These are phyloP conservation scores for Chelonus formosanus DNA, from an alignment of 2,888 invertebrate genomes.

Conservation along the genomic window DNA sequence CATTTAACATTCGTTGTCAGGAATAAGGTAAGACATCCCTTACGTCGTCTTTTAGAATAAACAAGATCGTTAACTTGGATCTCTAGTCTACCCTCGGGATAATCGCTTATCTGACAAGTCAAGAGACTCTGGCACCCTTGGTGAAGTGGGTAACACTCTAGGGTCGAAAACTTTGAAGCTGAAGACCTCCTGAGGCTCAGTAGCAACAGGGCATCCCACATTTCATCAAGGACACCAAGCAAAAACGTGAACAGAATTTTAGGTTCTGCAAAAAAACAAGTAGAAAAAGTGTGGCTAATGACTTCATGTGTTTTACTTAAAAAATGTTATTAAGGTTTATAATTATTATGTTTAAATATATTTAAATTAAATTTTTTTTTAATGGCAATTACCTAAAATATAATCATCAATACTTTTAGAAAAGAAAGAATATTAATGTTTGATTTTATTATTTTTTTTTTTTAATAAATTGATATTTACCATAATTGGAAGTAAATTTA, in stretches of 20 bases:
- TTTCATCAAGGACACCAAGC: not conserved
- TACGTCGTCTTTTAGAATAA: conserved; percentile 3
- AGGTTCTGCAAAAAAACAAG: too few species aligned
- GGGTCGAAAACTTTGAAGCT: conserved; percentile 9
- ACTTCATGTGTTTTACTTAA: too few species aligned
- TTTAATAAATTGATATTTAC: too few species aligned
- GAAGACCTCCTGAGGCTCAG: not conserved
- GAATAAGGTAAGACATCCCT: conserved; percentile 2
- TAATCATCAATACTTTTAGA: too few species aligned
- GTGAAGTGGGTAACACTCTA: not conserved
- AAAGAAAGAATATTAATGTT: too few species aligned
- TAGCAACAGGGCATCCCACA: not conserved
- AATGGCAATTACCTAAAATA: too few species aligned
- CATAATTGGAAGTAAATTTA: too few species aligned
- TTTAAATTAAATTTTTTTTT: too few species aligned
- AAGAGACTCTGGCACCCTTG: conserved; percentile 1
- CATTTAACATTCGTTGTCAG: not conserved
- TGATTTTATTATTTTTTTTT: too few species aligned
- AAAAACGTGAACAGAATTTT: conserved; percentile 1
- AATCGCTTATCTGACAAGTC: conserved; percentile 9
- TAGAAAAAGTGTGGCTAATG: too few species aligned
- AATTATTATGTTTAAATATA: too few species aligned
- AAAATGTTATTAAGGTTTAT: too few species aligned
- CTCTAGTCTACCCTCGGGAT: conserved; percentile 13
- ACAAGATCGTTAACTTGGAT: conserved; percentile 17